phyloP scores from a whole-genome alignment of 2,113 vertebrate species.

The Colossoma macropomum region DNA sequence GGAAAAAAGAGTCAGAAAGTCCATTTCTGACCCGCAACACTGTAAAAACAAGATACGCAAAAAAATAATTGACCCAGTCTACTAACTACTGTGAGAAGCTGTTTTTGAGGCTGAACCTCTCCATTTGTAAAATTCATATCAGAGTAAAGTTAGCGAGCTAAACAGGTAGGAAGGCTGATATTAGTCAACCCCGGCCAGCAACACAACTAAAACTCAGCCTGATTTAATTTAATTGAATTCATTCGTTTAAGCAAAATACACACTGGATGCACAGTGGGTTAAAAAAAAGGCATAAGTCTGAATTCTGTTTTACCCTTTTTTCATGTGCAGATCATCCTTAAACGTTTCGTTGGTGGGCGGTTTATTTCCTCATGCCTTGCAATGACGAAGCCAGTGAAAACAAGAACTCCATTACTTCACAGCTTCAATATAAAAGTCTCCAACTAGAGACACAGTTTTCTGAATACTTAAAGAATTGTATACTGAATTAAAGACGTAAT shows the following conservation, averaged over 20 bases:
- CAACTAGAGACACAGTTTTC: too few species aligned
- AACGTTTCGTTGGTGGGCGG: not conserved
- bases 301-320: not conserved
- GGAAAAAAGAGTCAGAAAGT: conserved; percentile 87
- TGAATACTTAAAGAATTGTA: not conserved
- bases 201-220: too few species aligned
- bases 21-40: conserved; percentile 76
- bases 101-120: too few species aligned
- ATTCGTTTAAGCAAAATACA: too few species aligned
- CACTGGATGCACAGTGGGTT: too few species aligned
- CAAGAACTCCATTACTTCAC: not conserved
- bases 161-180: too few species aligned
- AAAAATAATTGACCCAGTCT: not conserved
- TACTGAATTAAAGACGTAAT: too few species aligned
- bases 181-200: too few species aligned
- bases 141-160: too few species aligned
- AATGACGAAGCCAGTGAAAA: conserved; percentile 21
- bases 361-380: conserved; percentile 7
- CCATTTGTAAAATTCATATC: too few species aligned
- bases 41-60: not conserved
- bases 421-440: conserved; percentile 30
- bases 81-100: too few species aligned
- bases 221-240: too few species aligned
- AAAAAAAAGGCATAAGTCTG: not conserved
- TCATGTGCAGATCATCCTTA: conserved; percentile 24